Evolutionary conservation across 2,888 invertebrate genomes (phyloP).

Genomic region (Eupithecia insigniata): DNA sequence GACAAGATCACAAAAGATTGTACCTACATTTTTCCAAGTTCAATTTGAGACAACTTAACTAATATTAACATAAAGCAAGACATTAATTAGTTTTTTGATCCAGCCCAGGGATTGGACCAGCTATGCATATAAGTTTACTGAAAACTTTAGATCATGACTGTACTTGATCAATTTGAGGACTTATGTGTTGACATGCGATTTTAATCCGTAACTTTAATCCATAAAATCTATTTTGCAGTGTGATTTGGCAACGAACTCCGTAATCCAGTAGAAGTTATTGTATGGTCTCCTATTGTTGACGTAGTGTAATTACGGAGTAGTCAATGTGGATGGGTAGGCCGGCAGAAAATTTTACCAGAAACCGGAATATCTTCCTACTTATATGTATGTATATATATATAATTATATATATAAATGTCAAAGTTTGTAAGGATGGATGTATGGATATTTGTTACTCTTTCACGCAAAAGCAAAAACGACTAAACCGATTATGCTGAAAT

Average conservation of each 20-base stretch:
- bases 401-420: no score
- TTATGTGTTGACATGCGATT: slow-evolving; percentile 26
- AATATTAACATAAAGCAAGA: not conserved
- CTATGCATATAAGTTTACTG: not conserved
- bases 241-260: slow-evolving; percentile 23
- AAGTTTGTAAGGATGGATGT: no score
- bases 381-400: no score
- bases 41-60: not conserved
- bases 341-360: no score
- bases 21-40: not conserved
- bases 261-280: slow-evolving; percentile 17
- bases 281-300: slow-evolving; percentile 6
- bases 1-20: not conserved
- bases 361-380: no score
- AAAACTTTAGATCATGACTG: not conserved
- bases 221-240: slow-evolving; percentile 35
- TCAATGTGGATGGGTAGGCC: not conserved
- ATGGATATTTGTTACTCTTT: no score
- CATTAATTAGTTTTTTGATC: no score
- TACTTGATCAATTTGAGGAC: slow-evolving; percentile 7
- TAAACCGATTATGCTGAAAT: no score
- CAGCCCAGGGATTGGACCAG: no score
- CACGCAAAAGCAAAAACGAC: no score
- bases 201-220: slow-evolving; percentile 30
- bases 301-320: not conserved